A percentile compares a stretch with the other conserved stretches of the same genome.
phyloP scores from a whole-genome alignment of 1,140 invertebrate species.

The Bombus ignitus region DNA sequence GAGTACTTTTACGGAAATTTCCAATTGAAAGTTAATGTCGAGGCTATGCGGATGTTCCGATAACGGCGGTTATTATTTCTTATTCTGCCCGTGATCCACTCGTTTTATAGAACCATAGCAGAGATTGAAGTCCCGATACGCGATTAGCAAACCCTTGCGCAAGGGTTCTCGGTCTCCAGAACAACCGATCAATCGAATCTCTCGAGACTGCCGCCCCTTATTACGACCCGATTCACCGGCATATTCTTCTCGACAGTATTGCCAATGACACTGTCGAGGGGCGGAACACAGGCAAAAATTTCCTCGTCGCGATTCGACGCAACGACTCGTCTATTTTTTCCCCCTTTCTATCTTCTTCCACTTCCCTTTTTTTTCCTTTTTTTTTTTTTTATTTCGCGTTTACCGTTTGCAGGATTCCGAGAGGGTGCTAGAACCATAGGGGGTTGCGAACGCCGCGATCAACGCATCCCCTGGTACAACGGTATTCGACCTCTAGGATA shows the following conservation, averaged over 20 bases:
- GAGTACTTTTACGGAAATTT: not conserved
- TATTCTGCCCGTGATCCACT: not conserved
- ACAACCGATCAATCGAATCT: constrained; percentile 50
- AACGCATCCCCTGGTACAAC: constrained; percentile 11
- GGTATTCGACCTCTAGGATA: constrained; percentile 28
- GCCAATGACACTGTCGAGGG: constrained; percentile 18
- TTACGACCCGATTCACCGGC: constrained; percentile 40
- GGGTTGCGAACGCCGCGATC: constrained; percentile 5
- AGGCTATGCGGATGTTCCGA: not conserved
- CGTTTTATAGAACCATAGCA: constrained; percentile 24
- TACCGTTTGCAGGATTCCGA: constrained; percentile 4
- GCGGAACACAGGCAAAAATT: constrained; percentile 11
- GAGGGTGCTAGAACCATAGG: not conserved
- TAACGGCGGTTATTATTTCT: constrained; percentile 31
- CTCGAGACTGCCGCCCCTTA: constrained; percentile 43
- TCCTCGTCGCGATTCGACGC: constrained; percentile 25
- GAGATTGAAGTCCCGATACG: constrained; percentile 47
- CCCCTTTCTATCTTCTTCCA: not conserved
- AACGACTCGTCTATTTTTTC: not conserved
- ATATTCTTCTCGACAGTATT: constrained; percentile 36
- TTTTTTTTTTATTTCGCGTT: constrained; percentile 26
- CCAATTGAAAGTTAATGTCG: constrained; percentile 15
- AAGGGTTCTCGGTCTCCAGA: constrained; percentile 46
- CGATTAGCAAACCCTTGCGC: constrained; percentile 50
- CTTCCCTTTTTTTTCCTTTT: not conserved